A percentile compares a stretch with the other conserved stretches of the same genome.
phyloP scores from a whole-genome alignment of 2,888 invertebrate species.

The Tigriopus californicus region DNA sequence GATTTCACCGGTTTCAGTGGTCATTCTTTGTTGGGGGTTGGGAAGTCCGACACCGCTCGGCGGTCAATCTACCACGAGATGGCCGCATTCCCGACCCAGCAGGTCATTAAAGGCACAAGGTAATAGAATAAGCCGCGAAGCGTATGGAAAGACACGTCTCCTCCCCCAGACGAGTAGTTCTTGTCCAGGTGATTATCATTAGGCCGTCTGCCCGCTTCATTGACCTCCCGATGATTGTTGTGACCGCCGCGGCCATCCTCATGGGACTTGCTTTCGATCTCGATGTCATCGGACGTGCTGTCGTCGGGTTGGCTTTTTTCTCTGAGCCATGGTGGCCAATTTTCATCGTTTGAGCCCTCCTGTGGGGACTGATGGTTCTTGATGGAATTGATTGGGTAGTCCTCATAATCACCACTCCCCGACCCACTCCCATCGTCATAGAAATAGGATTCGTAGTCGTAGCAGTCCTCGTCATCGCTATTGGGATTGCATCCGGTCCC shows the following conservation, averaged over 20 bases:
- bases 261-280: no score
- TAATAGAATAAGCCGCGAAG: neutral
- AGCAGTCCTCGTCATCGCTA: conserved; percentile 9
- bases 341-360: neutral
- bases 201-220: neutral
- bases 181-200: neutral
- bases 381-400: neutral
- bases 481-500: neutral
- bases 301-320: neutral
- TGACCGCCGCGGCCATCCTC: neutral
- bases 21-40: no score
- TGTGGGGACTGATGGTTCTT: neutral
- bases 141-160: neutral
- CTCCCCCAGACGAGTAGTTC: neutral
- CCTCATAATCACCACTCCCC: neutral
- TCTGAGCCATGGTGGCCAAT: conserved; percentile 12
- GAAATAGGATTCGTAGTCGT: neutral
- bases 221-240: neutral
- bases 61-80: no score
- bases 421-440: neutral
- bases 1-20: no score
- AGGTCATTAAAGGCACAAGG: neutral
- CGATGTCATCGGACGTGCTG: no score
- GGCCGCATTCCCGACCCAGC: neutral
- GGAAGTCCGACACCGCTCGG: no score